Conservation (phyloP, 2,888 invertebrate genomes). For the Pollenia angustigena region DNA sequence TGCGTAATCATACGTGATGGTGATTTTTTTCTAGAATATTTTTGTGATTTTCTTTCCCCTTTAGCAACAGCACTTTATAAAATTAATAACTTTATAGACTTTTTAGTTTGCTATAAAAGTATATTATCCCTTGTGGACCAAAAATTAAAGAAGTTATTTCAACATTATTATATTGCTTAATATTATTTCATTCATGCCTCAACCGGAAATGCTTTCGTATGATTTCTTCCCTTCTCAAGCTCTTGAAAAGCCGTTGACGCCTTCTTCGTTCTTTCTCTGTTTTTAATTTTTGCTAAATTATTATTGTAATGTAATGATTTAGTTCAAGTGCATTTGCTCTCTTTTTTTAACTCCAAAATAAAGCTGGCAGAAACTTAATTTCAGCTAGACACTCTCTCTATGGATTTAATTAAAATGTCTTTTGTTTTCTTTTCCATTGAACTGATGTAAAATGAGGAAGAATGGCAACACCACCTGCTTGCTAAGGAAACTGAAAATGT, state of each 20-base stretch:
- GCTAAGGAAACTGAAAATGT: not conserved
- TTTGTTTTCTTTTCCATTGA: slow-evolving; percentile 59
- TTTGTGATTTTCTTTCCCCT: slow-evolving; percentile 69
- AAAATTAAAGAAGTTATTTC: slow-evolving; percentile 38
- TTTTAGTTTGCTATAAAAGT: slow-evolving; percentile 61
- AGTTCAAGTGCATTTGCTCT: slow-evolving; percentile 72
- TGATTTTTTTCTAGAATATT: slow-evolving; percentile 64
- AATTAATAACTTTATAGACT: slow-evolving; percentile 82
- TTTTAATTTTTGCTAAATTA: slow-evolving; percentile 4
- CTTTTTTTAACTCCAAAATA: slow-evolving; percentile 35
- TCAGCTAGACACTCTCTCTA: slow-evolving; percentile 72
- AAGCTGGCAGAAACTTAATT: slow-evolving; percentile 59
- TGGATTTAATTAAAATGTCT: slow-evolving; percentile 75
- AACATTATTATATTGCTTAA: slow-evolving; percentile 35
- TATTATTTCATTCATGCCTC: slow-evolving; percentile 71
- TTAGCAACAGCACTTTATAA: slow-evolving; percentile 80
- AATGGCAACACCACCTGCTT: slow-evolving; percentile 48
- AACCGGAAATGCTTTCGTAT: slow-evolving; percentile 81
- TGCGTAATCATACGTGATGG: slow-evolving; percentile 82
- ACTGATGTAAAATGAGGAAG: slow-evolving; percentile 27
- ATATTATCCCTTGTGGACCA: slow-evolving; percentile 26
- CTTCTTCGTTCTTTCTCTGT: slow-evolving; percentile 28
- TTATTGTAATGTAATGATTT: slow-evolving; percentile 59
- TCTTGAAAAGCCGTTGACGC: slow-evolving; percentile 58
- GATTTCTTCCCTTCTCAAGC: slow-evolving; percentile 57